Conservation (phyloP, 2,888 invertebrate genomes). For the Oxytorus armatus region DNA sequence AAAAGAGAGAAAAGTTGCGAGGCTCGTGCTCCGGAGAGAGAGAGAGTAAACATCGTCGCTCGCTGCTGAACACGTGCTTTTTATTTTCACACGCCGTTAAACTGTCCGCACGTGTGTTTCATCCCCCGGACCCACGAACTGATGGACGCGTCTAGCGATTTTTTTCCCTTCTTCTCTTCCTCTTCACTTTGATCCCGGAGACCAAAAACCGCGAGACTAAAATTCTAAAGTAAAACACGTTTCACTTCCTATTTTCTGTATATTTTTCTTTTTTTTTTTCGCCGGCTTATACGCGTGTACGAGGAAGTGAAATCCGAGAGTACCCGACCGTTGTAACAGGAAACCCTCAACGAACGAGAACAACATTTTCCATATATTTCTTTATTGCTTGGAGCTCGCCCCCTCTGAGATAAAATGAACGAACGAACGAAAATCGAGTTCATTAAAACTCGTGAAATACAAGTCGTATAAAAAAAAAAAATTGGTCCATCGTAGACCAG, state of each 20-base stretch:
- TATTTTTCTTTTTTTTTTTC: neutral
- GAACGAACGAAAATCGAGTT: neutral
- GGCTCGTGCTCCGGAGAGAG: slow-evolving; percentile 45
- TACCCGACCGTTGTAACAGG: slow-evolving; percentile 42
- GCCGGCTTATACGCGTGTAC: neutral
- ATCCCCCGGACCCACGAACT: slow-evolving; percentile 43
- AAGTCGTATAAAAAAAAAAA: too few relatives aligned
- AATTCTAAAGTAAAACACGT: slow-evolving; percentile 13
- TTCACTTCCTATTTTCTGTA: neutral
- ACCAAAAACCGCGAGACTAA: neutral
- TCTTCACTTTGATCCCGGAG: slow-evolving; percentile 8
- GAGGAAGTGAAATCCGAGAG: slow-evolving; percentile 66
- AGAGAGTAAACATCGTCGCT: slow-evolving; percentile 3
- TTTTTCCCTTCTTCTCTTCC: slow-evolving; percentile 38
- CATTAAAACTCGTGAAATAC: too few relatives aligned
- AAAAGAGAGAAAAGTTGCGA: slow-evolving; percentile 49
- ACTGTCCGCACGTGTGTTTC: slow-evolving; percentile 77
- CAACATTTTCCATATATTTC: slow-evolving; percentile 4
- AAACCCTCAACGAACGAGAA: slow-evolving; percentile 31
- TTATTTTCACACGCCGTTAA: slow-evolving; percentile 80
- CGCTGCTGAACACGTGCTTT: slow-evolving; percentile 72
- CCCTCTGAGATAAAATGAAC: neutral
- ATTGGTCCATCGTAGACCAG: too few relatives aligned
- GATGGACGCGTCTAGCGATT: slow-evolving; percentile 27
- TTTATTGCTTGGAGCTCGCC: neutral